Evolutionary conservation across 2,113 vertebrate species (phyloP), one percentile per base, ranked within the genome.

Genomic region (Labrus mixtus): DNA sequence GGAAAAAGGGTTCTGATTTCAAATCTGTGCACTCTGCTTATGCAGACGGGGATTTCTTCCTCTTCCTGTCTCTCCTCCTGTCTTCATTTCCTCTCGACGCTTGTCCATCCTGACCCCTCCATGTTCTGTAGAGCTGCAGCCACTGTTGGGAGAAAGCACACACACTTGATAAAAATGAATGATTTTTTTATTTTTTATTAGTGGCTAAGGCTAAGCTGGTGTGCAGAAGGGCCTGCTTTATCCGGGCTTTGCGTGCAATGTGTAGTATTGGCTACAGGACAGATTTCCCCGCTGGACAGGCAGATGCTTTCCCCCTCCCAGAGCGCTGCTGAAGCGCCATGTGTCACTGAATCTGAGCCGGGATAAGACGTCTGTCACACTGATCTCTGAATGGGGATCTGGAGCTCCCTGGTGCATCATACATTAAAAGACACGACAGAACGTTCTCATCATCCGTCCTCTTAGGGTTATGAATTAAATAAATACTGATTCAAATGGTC

Each of bases 101-200:
- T 62, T 17, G n/a, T 68, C 23, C 33, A 2, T 70, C 56, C 60
- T 43, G 10, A 51, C 56, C 22, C 50, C 37, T 48, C 58, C 73
- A 25, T 36, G 12, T 15, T 8, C 48, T 51, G 48, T 19, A 51
- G 6, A 33, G 71, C 65, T 59, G 29, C 16, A 41, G 68, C 71
- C 25, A 29, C 37, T 61, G 68, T n/a, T 56, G 12, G 8, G 48
- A 76, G 73, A 54, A 65, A 54, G 51, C 19, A 41, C 16, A 33
- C 67, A 13, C 63, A 59, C 43, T 74, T 51, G 71, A 82, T 86
- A 55, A 84, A 87, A 81, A 81, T 73, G 65, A 89, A 88, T 85
- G 81, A 82, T 90, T 90, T 81, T 67, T 82, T 86, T 79, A 73
- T 75, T 69, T 90, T 90, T 81, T 67, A 84, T 86, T 79, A 73